Percentiles rank a stretch among this genome's conserved stretches.
phyloP scores from a whole-genome alignment of 2,888 invertebrate genomes.

The Chrysopilus asiliformis region DNA sequence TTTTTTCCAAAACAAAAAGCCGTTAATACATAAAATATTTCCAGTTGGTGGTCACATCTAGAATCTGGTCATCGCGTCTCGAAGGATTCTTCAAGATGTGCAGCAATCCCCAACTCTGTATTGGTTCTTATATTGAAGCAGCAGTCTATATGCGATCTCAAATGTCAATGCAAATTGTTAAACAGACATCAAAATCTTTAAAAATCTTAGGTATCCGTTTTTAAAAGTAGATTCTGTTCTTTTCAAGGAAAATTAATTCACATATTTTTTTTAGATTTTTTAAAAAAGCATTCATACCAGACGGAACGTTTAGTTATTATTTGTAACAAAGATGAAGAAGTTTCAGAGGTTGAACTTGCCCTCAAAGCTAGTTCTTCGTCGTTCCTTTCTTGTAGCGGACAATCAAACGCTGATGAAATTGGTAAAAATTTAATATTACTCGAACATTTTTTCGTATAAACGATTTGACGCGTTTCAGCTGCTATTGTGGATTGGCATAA shows the following conservation, averaged over 20 bases:
- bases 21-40: constrained; percentile 12
- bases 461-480: constrained; percentile 6
- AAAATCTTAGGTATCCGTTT: background rate
- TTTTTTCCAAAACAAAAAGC: constrained; percentile 15
- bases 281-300: constrained; percentile 36
- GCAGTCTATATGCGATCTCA: constrained; percentile 51
- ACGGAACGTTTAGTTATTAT: constrained; percentile 46
- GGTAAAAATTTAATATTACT: constrained; percentile 4
- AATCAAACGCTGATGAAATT: constrained; percentile 10
- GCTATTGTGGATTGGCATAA: constrained; percentile 8
- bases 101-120: constrained; percentile 48
- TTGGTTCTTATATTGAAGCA: constrained; percentile 61
- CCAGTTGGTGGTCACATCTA: constrained; percentile 46
- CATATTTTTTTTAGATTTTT: constrained; percentile 36
- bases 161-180: constrained; percentile 35
- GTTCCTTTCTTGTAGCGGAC: constrained; percentile 2
- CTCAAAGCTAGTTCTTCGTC: constrained; percentile 18
- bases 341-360: constrained; percentile 30
- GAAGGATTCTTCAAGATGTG: constrained; percentile 42
- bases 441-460: background rate
- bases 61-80: constrained; percentile 50
- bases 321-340: constrained; percentile 45
- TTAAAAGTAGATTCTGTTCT: background rate
- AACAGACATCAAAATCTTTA: constrained; percentile 18
- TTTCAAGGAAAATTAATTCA: background rate